These are phyloP conservation scores for Zaprionus bogoriensis DNA, from an alignment of 2,888 invertebrate species.

Conservation along the genomic window DNA sequence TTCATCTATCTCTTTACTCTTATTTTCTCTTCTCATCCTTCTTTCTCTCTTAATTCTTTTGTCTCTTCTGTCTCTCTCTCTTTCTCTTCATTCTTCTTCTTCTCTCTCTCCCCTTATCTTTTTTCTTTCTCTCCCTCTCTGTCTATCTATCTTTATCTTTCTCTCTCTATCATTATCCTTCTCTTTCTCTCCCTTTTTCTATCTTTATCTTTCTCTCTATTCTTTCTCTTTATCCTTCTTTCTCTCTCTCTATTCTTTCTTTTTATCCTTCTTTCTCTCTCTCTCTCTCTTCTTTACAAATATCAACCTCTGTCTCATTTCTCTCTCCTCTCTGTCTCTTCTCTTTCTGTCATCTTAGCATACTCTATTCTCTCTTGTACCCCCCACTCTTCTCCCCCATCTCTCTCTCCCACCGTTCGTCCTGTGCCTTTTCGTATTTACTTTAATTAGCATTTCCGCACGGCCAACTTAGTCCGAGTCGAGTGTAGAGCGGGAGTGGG, in stretches of 20 bases:
- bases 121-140: neutral
- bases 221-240: no score
- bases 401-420: neutral
- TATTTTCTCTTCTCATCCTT: no score
- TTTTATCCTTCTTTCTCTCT: neutral
- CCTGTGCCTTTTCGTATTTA: slow-evolving; percentile 59
- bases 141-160: neutral
- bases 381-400: neutral
- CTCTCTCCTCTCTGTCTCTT: neutral
- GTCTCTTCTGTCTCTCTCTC: no score
- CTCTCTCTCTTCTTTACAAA: slow-evolving; percentile 1
- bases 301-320: slow-evolving; percentile 1
- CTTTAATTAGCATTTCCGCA: slow-evolving; percentile 77
- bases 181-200: neutral
- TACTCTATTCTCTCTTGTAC: neutral
- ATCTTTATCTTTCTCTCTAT: neutral
- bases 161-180: no score
- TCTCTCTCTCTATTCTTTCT: neutral
- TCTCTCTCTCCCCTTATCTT: neutral
- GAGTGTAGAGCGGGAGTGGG: slow-evolving; percentile 4
- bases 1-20: no score
- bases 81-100: no score
- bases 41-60: no score
- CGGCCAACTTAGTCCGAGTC: slow-evolving; percentile 12
- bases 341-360: neutral